These are phyloP conservation scores for Zygothrica quintamaculata DNA, from an alignment of 2,888 invertebrate genomes.

Conservation along the genomic window DNA sequence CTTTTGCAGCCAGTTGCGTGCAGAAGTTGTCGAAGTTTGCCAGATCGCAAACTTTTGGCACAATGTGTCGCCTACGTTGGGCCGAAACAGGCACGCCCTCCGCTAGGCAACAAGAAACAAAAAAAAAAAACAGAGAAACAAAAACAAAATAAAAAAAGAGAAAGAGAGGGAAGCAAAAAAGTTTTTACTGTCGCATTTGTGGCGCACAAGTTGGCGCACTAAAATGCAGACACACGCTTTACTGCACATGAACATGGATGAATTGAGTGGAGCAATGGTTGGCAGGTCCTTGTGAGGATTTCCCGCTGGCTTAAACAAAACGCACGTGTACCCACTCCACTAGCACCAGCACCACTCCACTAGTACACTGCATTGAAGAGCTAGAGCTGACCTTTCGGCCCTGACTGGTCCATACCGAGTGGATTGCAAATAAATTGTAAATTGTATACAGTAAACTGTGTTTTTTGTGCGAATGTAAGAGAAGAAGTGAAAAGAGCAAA, in stretches of 20 bases:
- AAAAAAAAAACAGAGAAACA: background rate
- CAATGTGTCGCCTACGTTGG: conserved; percentile 66
- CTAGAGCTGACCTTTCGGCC: conserved; percentile 60
- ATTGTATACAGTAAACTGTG: conserved; percentile 49
- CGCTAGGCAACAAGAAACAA: background rate
- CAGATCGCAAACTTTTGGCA: conserved; percentile 63
- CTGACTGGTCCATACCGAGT: conserved; percentile 19
- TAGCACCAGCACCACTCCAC: conserved; percentile 10
- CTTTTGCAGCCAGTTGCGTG: conserved; percentile 46
- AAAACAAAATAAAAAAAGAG: background rate
- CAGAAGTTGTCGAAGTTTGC: conserved; percentile 52
- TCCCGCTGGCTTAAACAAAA: conserved; percentile 59
- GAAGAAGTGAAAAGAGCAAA: conserved; percentile 65
- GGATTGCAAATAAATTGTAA: conserved; percentile 45
- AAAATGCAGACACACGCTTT: conserved; percentile 64
- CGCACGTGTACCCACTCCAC: conserved; percentile 56
- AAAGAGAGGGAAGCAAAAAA: conserved; percentile 43
- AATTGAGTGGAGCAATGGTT: conserved; percentile 34
- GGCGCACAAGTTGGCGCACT: conserved; percentile 58
- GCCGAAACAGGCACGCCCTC: conserved; percentile 45
- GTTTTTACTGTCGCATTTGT: conserved; percentile 79
- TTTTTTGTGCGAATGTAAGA: conserved; percentile 23
- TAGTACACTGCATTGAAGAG: background rate
- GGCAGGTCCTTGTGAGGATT: conserved; percentile 50
- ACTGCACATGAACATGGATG: conserved; percentile 28